Evolutionary conservation across 2,797 vertebrate species (phyloP).

Genomic region (Bradypus variegatus): DNA sequence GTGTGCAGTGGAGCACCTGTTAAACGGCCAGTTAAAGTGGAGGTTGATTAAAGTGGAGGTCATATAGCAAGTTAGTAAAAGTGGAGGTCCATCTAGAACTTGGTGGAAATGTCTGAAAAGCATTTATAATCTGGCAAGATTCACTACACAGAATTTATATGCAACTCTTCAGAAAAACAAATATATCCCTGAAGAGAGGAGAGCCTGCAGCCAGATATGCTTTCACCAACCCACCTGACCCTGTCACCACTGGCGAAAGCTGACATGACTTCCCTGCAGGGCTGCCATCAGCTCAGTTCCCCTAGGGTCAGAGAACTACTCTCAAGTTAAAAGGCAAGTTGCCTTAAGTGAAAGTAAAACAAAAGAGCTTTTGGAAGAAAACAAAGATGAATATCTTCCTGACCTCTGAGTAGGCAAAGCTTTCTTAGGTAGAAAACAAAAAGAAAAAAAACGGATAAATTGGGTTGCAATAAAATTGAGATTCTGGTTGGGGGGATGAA

Average conservation of each 20-base stretch:
- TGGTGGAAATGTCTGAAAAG: not conserved
- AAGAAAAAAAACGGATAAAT: not conserved
- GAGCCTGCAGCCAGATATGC: accelerated
- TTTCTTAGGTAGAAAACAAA: not conserved
- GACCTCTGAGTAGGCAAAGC: not conserved
- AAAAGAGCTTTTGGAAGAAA: not conserved
- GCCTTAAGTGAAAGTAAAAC: not conserved
- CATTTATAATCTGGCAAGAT: not conserved
- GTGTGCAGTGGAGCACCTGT: not conserved
- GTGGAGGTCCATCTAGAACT: not conserved
- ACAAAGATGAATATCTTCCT: not conserved
- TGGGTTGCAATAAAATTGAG: not conserved
- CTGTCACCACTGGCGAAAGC: not conserved
- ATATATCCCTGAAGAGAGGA: not conserved
- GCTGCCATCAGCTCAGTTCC: not conserved
- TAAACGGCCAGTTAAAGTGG: not conserved
- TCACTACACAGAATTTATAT: not conserved
- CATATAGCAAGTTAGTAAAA: not conserved
- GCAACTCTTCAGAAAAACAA: not conserved
- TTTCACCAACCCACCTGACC: not conserved
- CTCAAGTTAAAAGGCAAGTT: not conserved
- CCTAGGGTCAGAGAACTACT: not conserved
- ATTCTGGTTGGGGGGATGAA: too few relatives aligned
- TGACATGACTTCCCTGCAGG: not conserved
- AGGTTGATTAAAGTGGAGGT: not conserved